Conservation (phyloP, 2,113 vertebrate species). For the Xiphorhynchus elegans region DNA sequence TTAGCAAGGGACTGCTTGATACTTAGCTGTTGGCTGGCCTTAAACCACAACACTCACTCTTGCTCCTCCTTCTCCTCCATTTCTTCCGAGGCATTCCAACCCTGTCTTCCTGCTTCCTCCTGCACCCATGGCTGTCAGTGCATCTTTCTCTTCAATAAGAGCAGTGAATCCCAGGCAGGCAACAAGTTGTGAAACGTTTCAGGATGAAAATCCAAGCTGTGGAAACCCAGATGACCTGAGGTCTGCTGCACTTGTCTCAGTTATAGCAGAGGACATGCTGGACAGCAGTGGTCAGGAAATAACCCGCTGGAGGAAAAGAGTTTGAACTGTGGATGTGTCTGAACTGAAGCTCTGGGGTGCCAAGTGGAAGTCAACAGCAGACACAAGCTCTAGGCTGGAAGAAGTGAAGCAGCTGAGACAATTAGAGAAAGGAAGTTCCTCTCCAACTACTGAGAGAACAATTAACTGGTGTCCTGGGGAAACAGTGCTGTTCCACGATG, state of each 20-base stretch:
- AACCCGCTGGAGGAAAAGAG: background rate
- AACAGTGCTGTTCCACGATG: constrained; percentile 7
- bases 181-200: background rate
- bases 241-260: background rate
- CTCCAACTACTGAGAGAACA: background rate
- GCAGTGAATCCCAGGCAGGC: background rate
- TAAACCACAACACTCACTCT: background rate
- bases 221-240: background rate
- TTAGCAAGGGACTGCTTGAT: background rate
- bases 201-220: background rate
- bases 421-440: background rate
- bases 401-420: constrained; percentile 26
- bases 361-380: background rate
- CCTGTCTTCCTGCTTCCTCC: background rate
- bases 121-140: background rate
- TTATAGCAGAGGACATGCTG: background rate
- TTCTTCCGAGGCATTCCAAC: background rate
- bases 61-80: background rate
- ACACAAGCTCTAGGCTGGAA: background rate
- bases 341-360: background rate
- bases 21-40: background rate
- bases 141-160: background rate
- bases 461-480: constrained; percentile 44
- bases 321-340: background rate
- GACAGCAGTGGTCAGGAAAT: background rate